phyloP scores from a whole-genome alignment of 37 sponge, comb jelly and placozoan genomes.

The Theonella swinhoei region DNA sequence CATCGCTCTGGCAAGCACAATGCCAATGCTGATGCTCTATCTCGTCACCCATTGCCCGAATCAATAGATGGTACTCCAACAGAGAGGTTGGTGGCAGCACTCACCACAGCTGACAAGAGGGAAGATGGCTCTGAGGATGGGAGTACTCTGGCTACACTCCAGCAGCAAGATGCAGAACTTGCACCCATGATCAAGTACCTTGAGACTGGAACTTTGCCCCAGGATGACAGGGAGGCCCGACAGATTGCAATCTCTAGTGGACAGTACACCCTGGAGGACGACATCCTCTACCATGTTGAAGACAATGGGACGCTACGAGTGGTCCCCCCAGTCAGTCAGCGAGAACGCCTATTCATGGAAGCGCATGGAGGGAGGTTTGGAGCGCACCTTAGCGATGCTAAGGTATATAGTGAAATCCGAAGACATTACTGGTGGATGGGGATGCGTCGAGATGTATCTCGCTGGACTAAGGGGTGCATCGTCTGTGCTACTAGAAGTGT shows the following conservation, averaged over 20 bases:
- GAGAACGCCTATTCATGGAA: conserved; percentile 43
- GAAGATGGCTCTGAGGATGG: no score
- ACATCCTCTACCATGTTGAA: conserved; percentile 55
- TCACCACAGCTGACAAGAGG: no score
- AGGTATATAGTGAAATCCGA: conserved; percentile 32
- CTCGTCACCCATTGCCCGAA: conserved; percentile 15
- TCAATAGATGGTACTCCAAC: no score
- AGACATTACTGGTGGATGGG: conserved; percentile 64
- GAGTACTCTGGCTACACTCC: no score
- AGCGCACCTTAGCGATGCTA: conserved; percentile 46
- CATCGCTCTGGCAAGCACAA: conserved; percentile 37
- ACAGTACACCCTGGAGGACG: conserved; percentile 40
- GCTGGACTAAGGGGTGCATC: conserved; percentile 44
- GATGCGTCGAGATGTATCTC: conserved; percentile 36
- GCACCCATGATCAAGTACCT: no score
- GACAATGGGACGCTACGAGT: conserved; percentile 39
- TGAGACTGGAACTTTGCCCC: no score
- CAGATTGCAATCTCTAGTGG: no score
- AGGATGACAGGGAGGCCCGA: no score
- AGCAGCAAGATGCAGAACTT: no score
- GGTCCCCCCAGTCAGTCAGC: conserved; percentile 22
- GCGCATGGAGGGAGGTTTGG: conserved; percentile 53
- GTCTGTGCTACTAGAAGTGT: conserved; percentile 33
- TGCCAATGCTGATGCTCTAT: conserved; percentile 42
- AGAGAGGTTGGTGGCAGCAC: no score